A percentile compares a stretch with the other conserved stretches of the same genome.
These are phyloP conservation scores for Actinopyga echinites DNA, from an alignment of 53 echinoderm and acorn worm genomes.

Conservation along the genomic window DNA sequence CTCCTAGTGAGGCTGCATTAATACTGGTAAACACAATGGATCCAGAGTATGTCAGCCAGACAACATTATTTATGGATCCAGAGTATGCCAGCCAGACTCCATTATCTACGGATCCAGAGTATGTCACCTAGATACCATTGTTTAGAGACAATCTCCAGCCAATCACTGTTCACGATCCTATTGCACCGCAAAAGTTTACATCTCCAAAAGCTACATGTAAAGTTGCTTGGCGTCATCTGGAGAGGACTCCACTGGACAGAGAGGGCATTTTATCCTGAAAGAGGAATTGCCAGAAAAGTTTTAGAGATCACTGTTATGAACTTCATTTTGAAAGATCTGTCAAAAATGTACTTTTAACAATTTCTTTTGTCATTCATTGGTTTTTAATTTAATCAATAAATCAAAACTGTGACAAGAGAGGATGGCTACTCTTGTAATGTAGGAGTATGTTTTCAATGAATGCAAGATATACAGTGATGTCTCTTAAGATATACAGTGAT, in stretches of 20 bases:
- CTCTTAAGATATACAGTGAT: no score
- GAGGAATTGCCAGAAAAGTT: neutral
- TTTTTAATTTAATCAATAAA: no score
- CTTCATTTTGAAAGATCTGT: no score
- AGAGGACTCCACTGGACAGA: slow-evolving; percentile 87
- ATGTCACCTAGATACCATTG: neutral
- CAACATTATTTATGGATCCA: neutral
- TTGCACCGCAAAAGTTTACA: neutral
- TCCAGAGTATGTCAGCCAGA: neutral
- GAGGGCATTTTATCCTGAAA: slow-evolving; percentile 91
- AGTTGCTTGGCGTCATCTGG: slow-evolving; percentile 89
- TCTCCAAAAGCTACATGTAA: slow-evolving; percentile 50
- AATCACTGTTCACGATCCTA: neutral
- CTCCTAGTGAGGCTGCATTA: no score
- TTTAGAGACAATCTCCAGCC: neutral
- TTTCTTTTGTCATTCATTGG: no score
- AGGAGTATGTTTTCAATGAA: no score
- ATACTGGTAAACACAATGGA: no score
- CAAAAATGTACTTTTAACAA: no score
- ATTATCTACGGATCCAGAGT: neutral
- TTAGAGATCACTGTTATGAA: no score
- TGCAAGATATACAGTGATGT: no score
- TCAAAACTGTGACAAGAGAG: no score
- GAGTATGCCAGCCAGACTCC: neutral
- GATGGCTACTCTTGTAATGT: no score